Evolutionary conservation across 2,113 vertebrate species (phyloP).

Genomic region (Cyphomyrus discorhynchus): DNA sequence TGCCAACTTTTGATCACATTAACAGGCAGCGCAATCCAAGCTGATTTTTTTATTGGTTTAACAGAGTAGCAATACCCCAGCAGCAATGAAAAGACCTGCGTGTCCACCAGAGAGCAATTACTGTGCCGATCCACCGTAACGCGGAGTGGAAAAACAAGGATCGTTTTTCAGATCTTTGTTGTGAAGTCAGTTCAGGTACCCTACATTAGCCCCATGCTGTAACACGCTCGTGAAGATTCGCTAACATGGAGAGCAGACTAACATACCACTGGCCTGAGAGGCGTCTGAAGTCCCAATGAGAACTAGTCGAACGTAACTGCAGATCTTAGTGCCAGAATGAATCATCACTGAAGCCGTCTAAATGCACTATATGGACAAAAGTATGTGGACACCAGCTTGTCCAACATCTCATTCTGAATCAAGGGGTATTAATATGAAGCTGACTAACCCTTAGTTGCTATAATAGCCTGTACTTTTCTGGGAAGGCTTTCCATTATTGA

Average conservation of each 20-base stretch:
- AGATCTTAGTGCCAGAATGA: not conserved
- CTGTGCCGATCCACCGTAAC: not conserved
- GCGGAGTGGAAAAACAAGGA: not conserved
- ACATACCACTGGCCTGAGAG: not conserved
- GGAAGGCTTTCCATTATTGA: not conserved
- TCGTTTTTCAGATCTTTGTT: not conserved
- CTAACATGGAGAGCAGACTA: not conserved
- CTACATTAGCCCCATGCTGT: not conserved
- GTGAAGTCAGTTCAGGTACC: not conserved
- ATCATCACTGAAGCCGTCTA: not conserved
- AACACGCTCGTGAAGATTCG: not conserved
- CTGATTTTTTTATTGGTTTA: not conserved
- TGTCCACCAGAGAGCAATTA: not conserved
- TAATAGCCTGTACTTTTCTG: no score
- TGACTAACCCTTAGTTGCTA: no score
- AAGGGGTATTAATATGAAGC: no score
- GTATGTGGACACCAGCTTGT: no score
- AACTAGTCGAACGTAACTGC: not conserved
- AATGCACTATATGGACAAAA: not conserved
- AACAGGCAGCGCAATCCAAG: not conserved
- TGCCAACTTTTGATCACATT: not conserved
- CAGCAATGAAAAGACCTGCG: not conserved
- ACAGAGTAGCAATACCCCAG: not conserved
- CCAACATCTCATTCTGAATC: no score
- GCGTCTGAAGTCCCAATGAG: not conserved